Evolutionary conservation across 2,888 invertebrate genomes (phyloP), one percentile per base, ranked within the genome.

Genomic region (Hyppa rectilinea): DNA sequence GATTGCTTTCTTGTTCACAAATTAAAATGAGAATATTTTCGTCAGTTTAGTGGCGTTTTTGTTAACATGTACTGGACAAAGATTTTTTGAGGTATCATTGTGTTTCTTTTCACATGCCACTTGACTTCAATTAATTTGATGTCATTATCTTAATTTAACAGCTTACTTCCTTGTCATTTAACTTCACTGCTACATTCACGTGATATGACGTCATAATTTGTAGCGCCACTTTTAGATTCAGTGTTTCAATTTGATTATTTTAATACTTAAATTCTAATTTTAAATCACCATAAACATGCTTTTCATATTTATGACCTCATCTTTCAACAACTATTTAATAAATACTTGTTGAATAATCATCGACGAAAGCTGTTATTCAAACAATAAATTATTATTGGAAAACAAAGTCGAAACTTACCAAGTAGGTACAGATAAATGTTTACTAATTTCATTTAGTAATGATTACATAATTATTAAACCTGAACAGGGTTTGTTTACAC

Each of bases 91-190:
- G 14, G 5, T 53, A 36, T 53, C 36, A 1, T 67, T 9, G 2
- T 29, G 5, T 17, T 38, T 2, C 36, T 45, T 67, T 67, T 45
- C 67, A 68, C 64, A 38, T 67, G 7, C 12, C 29, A 23, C 36
- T 53, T 67, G 36, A 26, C 26, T n/a, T 4, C 12, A 23, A 52
- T 29, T 40, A 49, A 69, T 68, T 68, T 45, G 31, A 69, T 34
- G 26, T 69, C 34, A 69, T 49, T 68, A 36, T 36, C 60, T 60
- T 62, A n/a, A 38, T 38, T 26, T 26, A 12, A 26, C n/a, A n/a
- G n/a, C n/a, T n/a, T 49, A 34, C 47, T 56, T 69, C 47, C 23
- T 45, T 36, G 53, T 4, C 36, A 53, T 23, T 36, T 12, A 31
- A 5, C 49, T 20, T 38, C 38, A 62, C 12, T 2, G 20, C n/a